These are phyloP conservation scores for Enteromius thamalakanensis DNA, from an alignment of 2,797 vertebrate species.

Conservation along the genomic window DNA sequence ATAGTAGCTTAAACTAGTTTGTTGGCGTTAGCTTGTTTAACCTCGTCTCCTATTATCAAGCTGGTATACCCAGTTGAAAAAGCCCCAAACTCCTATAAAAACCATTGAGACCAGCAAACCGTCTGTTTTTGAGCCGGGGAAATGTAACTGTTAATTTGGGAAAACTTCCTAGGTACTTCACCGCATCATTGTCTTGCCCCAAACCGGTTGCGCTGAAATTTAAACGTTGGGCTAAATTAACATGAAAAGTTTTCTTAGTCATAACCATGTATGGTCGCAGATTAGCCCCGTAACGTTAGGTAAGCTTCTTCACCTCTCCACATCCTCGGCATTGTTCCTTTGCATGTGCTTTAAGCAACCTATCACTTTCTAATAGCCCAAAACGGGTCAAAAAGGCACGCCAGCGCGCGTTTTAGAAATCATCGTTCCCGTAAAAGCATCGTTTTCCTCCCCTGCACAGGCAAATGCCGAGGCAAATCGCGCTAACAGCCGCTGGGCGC, in stretches of 20 bases:
- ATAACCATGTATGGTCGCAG: conserved; percentile 18
- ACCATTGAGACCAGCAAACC: not conserved
- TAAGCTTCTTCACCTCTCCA: not conserved
- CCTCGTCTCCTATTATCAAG: not conserved
- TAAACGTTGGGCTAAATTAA: conserved; percentile 12
- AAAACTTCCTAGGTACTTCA: not conserved
- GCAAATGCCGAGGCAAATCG: conserved; percentile 22
- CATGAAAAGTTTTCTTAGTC: not conserved
- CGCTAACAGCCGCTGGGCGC: conserved; percentile 21
- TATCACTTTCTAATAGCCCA: not conserved
- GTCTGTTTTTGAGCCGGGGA: not conserved
- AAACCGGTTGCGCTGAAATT: not conserved
- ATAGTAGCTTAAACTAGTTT: not conserved
- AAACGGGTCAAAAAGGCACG: not conserved
- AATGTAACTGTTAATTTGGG: not conserved
- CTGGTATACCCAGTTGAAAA: not conserved
- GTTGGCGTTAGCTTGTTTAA: not conserved
- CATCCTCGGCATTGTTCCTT: not conserved
- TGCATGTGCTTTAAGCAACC: not conserved
- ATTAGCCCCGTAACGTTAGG: not conserved
- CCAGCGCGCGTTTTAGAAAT: not conserved
- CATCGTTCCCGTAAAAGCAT: not conserved
- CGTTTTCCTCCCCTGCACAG: not conserved
- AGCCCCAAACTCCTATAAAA: not conserved
- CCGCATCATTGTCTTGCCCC: not conserved